A percentile compares a stretch with the other conserved stretches of the same genome.
These are phyloP conservation scores for Alcis repandata DNA, from an alignment of 2,888 invertebrate species.

Conservation along the genomic window DNA sequence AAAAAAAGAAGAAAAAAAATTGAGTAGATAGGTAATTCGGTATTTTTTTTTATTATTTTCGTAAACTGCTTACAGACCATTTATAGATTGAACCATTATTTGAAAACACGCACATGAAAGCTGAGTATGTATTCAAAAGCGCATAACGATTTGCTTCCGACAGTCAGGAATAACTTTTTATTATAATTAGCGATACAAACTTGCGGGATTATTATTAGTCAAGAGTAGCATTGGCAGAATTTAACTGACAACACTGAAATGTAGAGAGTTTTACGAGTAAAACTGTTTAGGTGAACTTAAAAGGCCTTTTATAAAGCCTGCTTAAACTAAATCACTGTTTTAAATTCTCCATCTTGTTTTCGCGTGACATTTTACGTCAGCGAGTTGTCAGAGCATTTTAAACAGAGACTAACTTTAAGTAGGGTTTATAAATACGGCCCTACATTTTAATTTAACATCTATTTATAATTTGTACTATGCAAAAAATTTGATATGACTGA, in stretches of 20 bases:
- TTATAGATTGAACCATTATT: conserved; percentile 54
- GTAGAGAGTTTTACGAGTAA: conserved; percentile 23
- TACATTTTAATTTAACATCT: conserved; percentile 36
- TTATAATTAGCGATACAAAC: conserved; percentile 45
- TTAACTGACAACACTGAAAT: conserved; percentile 62
- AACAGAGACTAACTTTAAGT: too few species aligned
- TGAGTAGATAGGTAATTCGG: too few species aligned
- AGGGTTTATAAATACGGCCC: conserved; percentile 11
- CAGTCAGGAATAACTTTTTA: conserved; percentile 69
- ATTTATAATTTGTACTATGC: conserved; percentile 63
- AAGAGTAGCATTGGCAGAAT: conserved; percentile 36
- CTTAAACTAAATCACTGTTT: too few species aligned
- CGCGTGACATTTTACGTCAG: too few species aligned
- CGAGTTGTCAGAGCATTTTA: too few species aligned
- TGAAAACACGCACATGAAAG: conserved; percentile 77
- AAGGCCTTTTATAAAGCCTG: too few species aligned
- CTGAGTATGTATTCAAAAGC: conserved; percentile 74
- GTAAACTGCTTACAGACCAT: conserved; percentile 68
- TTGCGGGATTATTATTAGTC: conserved; percentile 55
- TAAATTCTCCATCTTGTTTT: too few species aligned
- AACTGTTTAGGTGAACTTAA: too few species aligned
- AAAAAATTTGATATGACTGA: conserved; percentile 69
- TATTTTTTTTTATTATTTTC: background rate
- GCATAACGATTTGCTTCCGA: conserved; percentile 75
- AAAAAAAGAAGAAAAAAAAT: background rate